Evolutionary conservation across 2,888 invertebrate genomes (phyloP).

Genomic region (Heliconius hortense): DNA sequence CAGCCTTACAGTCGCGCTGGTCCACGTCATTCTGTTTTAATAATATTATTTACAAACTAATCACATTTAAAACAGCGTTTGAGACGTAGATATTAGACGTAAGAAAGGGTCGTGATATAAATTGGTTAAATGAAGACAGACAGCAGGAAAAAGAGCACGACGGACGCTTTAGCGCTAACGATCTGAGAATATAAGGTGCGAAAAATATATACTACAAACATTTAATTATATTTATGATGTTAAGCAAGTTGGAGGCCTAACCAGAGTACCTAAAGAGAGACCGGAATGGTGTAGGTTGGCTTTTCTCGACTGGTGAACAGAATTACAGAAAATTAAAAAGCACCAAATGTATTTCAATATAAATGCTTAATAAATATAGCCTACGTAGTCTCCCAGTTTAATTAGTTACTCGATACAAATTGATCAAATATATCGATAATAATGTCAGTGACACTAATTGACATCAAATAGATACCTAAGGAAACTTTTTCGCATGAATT

Average conservation of each 20-base stretch:
- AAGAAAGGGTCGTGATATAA: constrained; percentile 33
- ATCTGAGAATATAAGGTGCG: constrained; percentile 26
- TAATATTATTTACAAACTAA: neutral
- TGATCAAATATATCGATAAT: neutral
- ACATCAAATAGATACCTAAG: neutral
- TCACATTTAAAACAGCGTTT: neutral
- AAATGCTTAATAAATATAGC: neutral
- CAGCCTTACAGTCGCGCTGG: neutral
- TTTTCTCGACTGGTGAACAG: no score
- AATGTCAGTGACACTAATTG: neutral
- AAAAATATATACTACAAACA: neutral
- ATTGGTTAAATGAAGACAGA: constrained; percentile 38
- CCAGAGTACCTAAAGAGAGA: no score
- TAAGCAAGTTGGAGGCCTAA: no score
- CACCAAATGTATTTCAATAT: neutral
- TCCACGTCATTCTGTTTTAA: neutral
- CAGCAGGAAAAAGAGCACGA: constrained; percentile 38
- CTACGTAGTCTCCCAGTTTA: neutral
- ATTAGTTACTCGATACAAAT: neutral
- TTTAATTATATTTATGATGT: neutral
- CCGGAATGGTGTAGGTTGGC: no score
- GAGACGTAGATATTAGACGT: neutral
- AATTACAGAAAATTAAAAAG: no score
- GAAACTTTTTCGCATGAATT: neutral
- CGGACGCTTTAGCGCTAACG: constrained; percentile 22